Evolutionary conservation across 2,797 vertebrate species (phyloP), one percentile per base, ranked within the genome.

Genomic region (Ispidina picta): DNA sequence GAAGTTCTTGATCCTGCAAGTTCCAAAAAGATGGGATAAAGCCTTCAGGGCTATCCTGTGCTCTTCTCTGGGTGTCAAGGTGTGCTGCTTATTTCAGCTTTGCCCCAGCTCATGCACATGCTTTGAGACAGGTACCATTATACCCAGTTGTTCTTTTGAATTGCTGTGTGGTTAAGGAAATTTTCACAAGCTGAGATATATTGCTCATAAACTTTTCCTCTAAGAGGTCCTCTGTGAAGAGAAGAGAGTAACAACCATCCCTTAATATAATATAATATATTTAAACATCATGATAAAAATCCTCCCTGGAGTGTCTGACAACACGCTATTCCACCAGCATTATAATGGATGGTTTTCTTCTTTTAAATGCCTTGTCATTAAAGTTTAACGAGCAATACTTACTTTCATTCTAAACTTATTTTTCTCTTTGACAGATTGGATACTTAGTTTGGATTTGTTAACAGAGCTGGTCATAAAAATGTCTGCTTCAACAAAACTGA

Each of bases 401-500:
- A 89, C 54, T 92, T 86, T 62, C 58, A 12, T 72, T 90, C 83
- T 52, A 56, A 95, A 94, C 92, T 94, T 93, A 92, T 94, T 92
- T 93, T 90, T 90, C 81, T 87, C 76, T 69, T 62, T 85, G 85
- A 93, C 92, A 92, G 89, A 89, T 88, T 79, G 91, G 89, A 83
- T 89, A n/a, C 52, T 73, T 90, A 95, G 88, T 77, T 90, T 54
- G 93, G 73, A 90, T 95, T 94, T 91, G 90, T 94, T 92, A 92
- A 90, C 86, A 39, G 9, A 55, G 59, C 88, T 71, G 54, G 65
- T 59, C 91, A 44, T 94, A 83, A 94, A 93, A 94, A 76, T 10
- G 93, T 94, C 90, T 93, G 62, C 84, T 96, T 96, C 93, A 71
- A 93, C 82, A 84, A 93, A 86, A 94, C 52, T 65, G 86, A 95